Conservation (phyloP, 2,888 invertebrate species). For the Diabrotica balteata region DNA sequence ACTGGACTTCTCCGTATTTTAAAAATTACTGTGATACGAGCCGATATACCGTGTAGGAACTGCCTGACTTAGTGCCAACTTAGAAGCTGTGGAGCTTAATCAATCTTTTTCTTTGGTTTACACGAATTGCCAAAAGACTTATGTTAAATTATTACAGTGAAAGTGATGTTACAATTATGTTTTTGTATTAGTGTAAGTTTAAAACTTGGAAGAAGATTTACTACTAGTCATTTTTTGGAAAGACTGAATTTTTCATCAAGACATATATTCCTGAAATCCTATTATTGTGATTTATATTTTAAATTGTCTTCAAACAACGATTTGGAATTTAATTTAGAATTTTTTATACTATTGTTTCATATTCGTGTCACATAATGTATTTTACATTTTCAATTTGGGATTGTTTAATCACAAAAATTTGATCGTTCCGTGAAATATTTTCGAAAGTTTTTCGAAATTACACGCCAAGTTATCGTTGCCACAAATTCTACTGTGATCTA, state of each 20-base stretch:
- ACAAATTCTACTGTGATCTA: too few species aligned
- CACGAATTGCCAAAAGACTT: conserved; percentile 34
- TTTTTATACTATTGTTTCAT: background rate
- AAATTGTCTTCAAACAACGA: conserved; percentile 22
- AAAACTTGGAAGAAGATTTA: conserved; percentile 1
- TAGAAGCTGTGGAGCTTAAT: conserved; percentile 31
- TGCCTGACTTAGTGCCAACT: conserved; percentile 52
- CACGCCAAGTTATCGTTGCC: too few species aligned
- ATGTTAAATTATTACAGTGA: conserved; percentile 24
- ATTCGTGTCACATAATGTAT: background rate
- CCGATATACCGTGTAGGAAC: conserved; percentile 46
- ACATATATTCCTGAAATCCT: conserved; percentile 23
- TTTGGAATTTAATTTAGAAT: conserved; percentile 5
- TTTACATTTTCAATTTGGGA: background rate
- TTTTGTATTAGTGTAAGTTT: conserved; percentile 25
- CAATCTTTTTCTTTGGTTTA: conserved; percentile 18
- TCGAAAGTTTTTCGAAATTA: too few species aligned
- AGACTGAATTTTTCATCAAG: conserved; percentile 28
- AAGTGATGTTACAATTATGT: conserved; percentile 19
- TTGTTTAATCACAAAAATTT: background rate
- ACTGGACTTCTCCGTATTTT: background rate
- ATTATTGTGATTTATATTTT: conserved; percentile 28
- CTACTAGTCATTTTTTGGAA: conserved; percentile 34
- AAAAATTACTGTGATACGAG: conserved; percentile 47
- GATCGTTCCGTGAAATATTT: too few species aligned